Evolutionary conservation across 2,113 vertebrate species (phyloP).

Genomic region (Zapornia atra): DNA sequence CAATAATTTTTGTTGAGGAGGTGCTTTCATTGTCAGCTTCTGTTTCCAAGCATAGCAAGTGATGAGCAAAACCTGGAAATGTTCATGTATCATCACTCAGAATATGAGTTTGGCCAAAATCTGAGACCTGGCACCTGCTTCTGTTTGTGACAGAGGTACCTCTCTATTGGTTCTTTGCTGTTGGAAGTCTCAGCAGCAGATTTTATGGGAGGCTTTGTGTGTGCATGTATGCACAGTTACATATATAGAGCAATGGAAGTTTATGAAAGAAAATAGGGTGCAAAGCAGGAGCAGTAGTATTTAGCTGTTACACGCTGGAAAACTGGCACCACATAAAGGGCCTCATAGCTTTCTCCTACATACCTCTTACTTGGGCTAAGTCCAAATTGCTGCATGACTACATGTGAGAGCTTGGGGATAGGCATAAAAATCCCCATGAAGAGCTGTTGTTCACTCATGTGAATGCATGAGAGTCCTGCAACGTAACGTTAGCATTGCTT

Average conservation of each 20-base stretch:
- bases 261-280: background rate
- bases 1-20: conserved; percentile 35
- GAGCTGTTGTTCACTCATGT: background rate
- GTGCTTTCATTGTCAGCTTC: conserved; percentile 5
- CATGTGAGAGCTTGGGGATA: background rate
- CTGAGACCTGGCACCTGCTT: background rate
- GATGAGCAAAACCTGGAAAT: background rate
- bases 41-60: background rate
- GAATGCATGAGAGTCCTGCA: background rate
- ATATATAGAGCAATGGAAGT: background rate
- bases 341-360: background rate
- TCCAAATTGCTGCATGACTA: background rate
- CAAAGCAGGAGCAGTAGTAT: background rate
- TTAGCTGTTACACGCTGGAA: background rate
- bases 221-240: background rate
- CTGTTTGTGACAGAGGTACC: background rate
- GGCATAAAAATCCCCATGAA: background rate
- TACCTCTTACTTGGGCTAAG: background rate
- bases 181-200: background rate
- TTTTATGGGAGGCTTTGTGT: background rate
- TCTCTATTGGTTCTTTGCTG: background rate
- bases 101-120: background rate
- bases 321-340: background rate
- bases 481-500: rapidly evolving
- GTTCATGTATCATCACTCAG: background rate